A percentile compares a stretch with the other conserved stretches of the same genome.
Evolutionary conservation across 2,888 invertebrate species (phyloP).

Genomic region (Orthosia cruda): DNA sequence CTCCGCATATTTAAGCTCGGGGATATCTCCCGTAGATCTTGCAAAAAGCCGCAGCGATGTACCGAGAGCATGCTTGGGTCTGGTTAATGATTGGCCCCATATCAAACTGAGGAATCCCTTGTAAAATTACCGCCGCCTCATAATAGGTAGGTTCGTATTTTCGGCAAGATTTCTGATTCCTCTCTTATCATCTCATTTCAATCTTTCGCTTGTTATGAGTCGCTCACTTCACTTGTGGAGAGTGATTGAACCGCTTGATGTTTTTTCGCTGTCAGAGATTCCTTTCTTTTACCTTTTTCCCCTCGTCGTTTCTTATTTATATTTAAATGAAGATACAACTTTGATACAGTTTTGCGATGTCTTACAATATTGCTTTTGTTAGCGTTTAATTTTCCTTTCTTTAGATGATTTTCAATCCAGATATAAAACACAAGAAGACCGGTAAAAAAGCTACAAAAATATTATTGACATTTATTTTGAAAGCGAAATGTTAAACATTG

Average conservation of each 20-base stretch:
- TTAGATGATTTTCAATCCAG: constrained; percentile 8
- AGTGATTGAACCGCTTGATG: constrained; percentile 84
- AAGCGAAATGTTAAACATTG: constrained; percentile 5
- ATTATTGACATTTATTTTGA: background rate
- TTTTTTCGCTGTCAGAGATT: constrained; percentile 79
- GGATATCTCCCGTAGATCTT: constrained; percentile 86
- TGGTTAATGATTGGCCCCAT: constrained; percentile 89
- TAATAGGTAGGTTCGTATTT: constrained; percentile 89
- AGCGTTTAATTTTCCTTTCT: constrained; percentile 35
- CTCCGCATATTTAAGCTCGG: constrained; percentile 82
- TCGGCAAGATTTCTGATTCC: constrained; percentile 90
- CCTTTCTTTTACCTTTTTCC: constrained; percentile 75
- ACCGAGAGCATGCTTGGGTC: constrained; percentile 76
- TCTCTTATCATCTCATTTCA: constrained; percentile 89
- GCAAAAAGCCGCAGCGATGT: constrained; percentile 83
- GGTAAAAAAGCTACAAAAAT: background rate
- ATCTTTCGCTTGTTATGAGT: constrained; percentile 90
- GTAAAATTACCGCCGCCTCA: constrained; percentile 88
- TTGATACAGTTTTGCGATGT: constrained; percentile 67
- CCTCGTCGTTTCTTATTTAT: constrained; percentile 75
- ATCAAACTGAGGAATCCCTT: constrained; percentile 89
- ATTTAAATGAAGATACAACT: constrained; percentile 78
- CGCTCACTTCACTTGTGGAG: constrained; percentile 81
- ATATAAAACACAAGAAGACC: constrained; percentile 1
- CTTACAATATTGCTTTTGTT: constrained; percentile 52